Evolutionary conservation across 2,888 invertebrate species (phyloP), one percentile per base, ranked within the genome.

Genomic region (Drosophila kanekoi): DNA sequence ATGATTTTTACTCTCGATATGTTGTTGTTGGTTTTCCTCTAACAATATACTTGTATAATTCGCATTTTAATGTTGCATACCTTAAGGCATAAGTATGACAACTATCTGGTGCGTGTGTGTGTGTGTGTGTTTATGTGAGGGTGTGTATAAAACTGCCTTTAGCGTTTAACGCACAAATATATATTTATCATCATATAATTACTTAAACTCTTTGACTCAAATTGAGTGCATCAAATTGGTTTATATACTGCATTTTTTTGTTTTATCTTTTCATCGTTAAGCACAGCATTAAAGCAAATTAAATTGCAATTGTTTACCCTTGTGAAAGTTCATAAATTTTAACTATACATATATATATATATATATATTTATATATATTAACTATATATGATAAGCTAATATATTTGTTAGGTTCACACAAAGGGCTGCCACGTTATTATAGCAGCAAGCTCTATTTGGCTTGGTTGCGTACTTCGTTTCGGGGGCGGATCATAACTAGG

Each of bases 401-500:
- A 45, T 53, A 23, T 41, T 37, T 37, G 28, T 35, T 51, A 11
- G 44, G 57, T 43, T 16, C 63, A 38, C 52, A 35, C 13, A 20
- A 16, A 48, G 63, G 64, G 35, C 53, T 71, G 18, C 45, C 40
- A 54, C 48, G 37, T 28, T 45, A 49, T 20, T 18, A 4, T 16
- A 41, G 69, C 54, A 52, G 61, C 65, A 70, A 61, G 79, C 72
- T 72, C 65, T 20, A 6, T 40, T 65, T 56, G 64, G 72, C 75
- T 67, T 47, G 37, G 43, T 57, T 57, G 54, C 54, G 41, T 40
- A 20, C n/a, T 47, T 59, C 20, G 35, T 13, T 62, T 51, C 33
- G 68, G 79, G 81, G 83, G 80, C 83, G 83, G 86, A 83, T 86
- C 74, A 57, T 85, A 86, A 74, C 70, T 80, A 65, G 80, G 80